phyloP scores from a whole-genome alignment of 2,888 invertebrate genomes.

The Papilio elwesi region DNA sequence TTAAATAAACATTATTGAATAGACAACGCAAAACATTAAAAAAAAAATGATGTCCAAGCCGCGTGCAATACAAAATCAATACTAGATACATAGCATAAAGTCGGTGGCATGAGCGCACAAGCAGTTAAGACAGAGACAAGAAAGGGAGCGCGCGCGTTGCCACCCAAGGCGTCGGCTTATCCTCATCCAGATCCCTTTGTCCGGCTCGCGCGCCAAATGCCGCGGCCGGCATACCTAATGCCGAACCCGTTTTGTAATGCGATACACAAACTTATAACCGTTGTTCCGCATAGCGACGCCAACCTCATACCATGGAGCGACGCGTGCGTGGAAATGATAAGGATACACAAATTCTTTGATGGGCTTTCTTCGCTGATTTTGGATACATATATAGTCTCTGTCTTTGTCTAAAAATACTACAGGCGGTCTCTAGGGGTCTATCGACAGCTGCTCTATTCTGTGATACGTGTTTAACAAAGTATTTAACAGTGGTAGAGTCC shows the following conservation, averaged over 20 bases:
- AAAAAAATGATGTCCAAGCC: too few species aligned
- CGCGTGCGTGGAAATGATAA: conserved; percentile 23
- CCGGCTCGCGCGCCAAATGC: conserved; percentile 70
- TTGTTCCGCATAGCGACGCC: conserved; percentile 48
- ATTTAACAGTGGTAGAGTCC: too few species aligned
- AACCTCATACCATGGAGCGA: background rate
- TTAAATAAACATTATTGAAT: background rate
- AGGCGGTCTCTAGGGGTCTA: too few species aligned
- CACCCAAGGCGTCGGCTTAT: conserved; percentile 75
- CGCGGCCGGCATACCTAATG: conserved; percentile 70
- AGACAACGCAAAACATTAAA: background rate
- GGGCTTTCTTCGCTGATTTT: background rate
- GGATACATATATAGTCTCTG: background rate
- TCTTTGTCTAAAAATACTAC: background rate
- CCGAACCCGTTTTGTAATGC: conserved; percentile 63
- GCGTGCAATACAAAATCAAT: conserved; percentile 7
- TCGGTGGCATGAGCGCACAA: conserved; percentile 16
- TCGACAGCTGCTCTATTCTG: too few species aligned
- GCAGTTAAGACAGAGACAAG: conserved; percentile 31
- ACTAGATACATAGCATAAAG: conserved; percentile 1
- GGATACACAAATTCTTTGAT: conserved; percentile 4
- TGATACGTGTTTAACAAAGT: too few species aligned
- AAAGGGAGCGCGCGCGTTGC: conserved; percentile 48
- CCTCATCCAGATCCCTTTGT: conserved; percentile 69
- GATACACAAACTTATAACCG: conserved; percentile 67